Evolutionary conservation across 2,797 vertebrate species (phyloP), one percentile per base, ranked within the genome.

Genomic region (Alca torda): DNA sequence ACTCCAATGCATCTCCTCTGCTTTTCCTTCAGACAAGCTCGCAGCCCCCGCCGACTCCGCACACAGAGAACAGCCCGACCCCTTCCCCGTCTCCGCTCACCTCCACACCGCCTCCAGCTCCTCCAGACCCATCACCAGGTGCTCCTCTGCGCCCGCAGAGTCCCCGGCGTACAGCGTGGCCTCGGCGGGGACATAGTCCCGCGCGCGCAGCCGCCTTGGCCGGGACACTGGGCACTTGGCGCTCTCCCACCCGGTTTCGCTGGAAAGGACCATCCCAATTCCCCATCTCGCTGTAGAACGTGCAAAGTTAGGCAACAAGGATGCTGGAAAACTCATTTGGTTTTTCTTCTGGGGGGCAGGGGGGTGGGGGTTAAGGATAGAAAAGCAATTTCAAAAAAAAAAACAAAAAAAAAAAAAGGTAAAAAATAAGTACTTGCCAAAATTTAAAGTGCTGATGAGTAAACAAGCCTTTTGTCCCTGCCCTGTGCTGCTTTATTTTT

Each of bases 21-120:
- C 94, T 94, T 97, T 95, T 41, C 98, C 98, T 97, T 98, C 98
- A 90, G 98, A 98, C 98, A 97, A 98, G 96, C 98, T 98, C 84
- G 95, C 97, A 96, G 96, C 93, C 95, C 96, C 97, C 72, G 94
- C 94, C 50, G 96, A 97, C 90, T 93, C 96, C 31, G 93, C 95
- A 26, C 95, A 95, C 92, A 93, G 95, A 87, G 95, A 95, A 93
- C 97, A 91, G 96, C 94, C 96, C 46, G 92, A 78, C 56, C 97
- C 97, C 64, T 83, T 96, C 30, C 87, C 96, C 61, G 84, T 53
- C 96, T 97, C 97, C 97, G 72, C 97, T 18, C 84, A 93, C 53
- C 89, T 98, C 95, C 98, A 97, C 30, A 79, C 98, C 31, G 78
- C 97, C 41, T n/a, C 83, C 74, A 10, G 78, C 94, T 89, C 84